phyloP scores from a whole-genome alignment of 2,888 invertebrate genomes.

The Buathra laborator region DNA sequence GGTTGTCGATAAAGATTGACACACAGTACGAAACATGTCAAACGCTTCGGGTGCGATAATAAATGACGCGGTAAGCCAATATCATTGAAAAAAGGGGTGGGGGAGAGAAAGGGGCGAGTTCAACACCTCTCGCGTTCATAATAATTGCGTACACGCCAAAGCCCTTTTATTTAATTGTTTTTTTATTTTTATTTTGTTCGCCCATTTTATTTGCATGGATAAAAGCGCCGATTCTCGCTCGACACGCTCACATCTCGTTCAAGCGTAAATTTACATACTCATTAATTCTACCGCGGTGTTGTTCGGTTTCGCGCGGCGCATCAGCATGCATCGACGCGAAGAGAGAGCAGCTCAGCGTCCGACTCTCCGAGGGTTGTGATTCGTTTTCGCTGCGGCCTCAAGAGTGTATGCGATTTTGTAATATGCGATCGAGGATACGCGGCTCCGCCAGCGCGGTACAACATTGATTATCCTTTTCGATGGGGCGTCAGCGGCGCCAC shows the following conservation, averaged over 20 bases:
- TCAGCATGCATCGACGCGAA: slow-evolving; percentile 62
- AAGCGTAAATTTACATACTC: slow-evolving; percentile 63
- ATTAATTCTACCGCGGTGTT: slow-evolving; percentile 57
- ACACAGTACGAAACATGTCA: background rate
- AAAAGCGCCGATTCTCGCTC: slow-evolving; percentile 42
- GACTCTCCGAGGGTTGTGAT: slow-evolving; percentile 27
- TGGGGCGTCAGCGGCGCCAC: slow-evolving; percentile 25
- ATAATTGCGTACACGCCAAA: slow-evolving; percentile 62
- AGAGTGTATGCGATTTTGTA: slow-evolving; percentile 16
- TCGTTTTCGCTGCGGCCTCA: slow-evolving; percentile 49
- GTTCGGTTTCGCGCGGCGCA: slow-evolving; percentile 46
- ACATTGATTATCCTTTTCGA: slow-evolving; percentile 46
- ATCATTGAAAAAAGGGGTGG: slow-evolving; percentile 28
- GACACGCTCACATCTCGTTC: slow-evolving; percentile 58
- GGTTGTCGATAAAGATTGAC: slow-evolving; percentile 2
- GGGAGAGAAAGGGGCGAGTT: slow-evolving; percentile 14
- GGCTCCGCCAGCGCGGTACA: background rate
- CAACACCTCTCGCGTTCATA: slow-evolving; percentile 59
- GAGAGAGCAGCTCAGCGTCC: background rate
- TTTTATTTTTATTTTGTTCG: slow-evolving; percentile 10
- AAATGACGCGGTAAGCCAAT: slow-evolving; percentile 32
- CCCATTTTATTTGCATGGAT: slow-evolving; percentile 42
- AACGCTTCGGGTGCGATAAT: slow-evolving; percentile 30
- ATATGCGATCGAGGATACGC: slow-evolving; percentile 33
- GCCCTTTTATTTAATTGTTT: slow-evolving; percentile 12